Conservation (phyloP, 2,888 invertebrate species). For the Acronicta aceris region DNA sequence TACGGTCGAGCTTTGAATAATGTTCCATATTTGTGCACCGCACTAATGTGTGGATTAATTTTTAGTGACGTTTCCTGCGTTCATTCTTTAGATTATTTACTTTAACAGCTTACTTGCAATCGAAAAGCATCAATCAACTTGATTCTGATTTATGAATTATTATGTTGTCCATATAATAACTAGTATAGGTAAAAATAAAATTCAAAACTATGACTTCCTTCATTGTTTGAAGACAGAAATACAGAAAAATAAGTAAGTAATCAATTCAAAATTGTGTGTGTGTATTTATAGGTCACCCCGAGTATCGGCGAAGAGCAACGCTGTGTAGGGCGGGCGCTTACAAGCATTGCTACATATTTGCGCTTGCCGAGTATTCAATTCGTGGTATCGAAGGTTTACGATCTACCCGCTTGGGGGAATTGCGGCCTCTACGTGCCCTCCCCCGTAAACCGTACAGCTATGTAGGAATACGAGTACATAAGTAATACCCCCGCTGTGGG, state of each 20-base stretch:
- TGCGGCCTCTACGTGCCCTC: constrained; percentile 83
- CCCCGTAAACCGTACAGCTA: constrained; percentile 71
- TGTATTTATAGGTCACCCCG: constrained; percentile 33
- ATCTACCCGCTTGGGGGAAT: constrained; percentile 87
- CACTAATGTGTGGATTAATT: constrained; percentile 72
- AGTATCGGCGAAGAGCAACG: constrained; percentile 36
- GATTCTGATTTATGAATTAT: neutral
- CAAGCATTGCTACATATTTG: constrained; percentile 79
- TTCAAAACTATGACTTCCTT: too few species aligned
- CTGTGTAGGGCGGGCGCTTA: constrained; percentile 62
- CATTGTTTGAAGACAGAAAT: too few species aligned
- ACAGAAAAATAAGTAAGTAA: too few species aligned
- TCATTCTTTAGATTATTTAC: constrained; percentile 35
- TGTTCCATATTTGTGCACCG: constrained; percentile 57
- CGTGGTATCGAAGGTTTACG: constrained; percentile 87
- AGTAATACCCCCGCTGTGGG: constrained; percentile 71
- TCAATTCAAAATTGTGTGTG: constrained; percentile 10
- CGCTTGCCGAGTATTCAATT: constrained; percentile 83
- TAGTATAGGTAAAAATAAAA: too few species aligned
- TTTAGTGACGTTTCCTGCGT: constrained; percentile 71
- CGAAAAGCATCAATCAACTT: constrained; percentile 41
- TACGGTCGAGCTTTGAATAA: constrained; percentile 63
- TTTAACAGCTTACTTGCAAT: constrained; percentile 44
- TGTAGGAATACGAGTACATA: constrained; percentile 78
- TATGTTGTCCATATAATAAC: constrained; percentile 21